Evolutionary conservation across 1,140 invertebrate species (phyloP), one percentile per base, ranked within the genome.

Genomic region (Ylistrum balloti): DNA sequence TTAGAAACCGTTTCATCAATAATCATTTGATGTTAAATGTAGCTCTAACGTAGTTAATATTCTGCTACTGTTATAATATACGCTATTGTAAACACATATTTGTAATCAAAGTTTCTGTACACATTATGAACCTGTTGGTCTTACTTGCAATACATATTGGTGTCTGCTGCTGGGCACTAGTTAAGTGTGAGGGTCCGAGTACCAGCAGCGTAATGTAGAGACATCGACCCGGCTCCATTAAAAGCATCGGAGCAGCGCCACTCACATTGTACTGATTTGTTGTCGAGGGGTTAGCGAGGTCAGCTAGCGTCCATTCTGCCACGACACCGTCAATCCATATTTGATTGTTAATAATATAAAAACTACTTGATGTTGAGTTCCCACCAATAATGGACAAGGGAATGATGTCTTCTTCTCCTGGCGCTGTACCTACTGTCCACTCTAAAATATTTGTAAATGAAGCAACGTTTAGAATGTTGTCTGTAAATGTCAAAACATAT

Each of bases 111-210:
- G 35, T 38, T 5, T 38, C 5, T 38, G 35, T 38, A 38, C n/a
- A n/a, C n/a, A 28, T 3, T 74, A 17, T 74, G 5, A 74, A n/a
- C 5, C 9, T 74, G n/a, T 74, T 9, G 28, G 35, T 56, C 56
- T 74, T 74, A 74, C 56, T 74, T 74, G 56, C 22, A 74, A 74
- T 74, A 28, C 56, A 74, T 28, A 74, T 22, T n/a, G 56, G 56
- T 1, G 22, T 5, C n/a, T 28, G n/a, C 5, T 74, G 56, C 28
- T 9, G 2, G 2, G n/a, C 17, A 11, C 56, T 74, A n/a, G 56
- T n/a, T 74, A 74, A 28, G n/a, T n/a, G 56, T 28, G 56, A 74
- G 0, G 22, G 56, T 28, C 56, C 56, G 7, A 22, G 56, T 28
- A n/a, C 56, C n/a, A 28, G 56, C 7, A 74, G 15, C 0, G 56